Evolutionary conservation across 2,113 vertebrate genomes (phyloP).

Genomic region (Pardalotus punctatus): DNA sequence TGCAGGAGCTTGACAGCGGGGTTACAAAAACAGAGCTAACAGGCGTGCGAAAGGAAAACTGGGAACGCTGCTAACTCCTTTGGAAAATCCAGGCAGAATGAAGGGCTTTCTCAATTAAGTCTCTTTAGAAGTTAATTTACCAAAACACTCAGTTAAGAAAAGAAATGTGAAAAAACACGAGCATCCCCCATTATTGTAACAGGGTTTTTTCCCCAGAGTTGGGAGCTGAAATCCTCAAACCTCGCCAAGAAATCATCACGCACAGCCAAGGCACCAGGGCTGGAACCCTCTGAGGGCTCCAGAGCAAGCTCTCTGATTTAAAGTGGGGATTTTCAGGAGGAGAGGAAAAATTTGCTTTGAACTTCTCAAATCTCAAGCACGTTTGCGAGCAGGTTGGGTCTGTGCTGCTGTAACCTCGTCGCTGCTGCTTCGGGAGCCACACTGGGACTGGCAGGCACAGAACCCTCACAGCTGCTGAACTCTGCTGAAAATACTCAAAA

Average conservation of each 20-base stretch:
- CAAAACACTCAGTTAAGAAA: neutral
- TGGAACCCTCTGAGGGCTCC: neutral
- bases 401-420: neutral
- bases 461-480: accelerated
- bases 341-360: neutral
- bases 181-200: neutral
- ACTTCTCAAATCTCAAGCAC: neutral
- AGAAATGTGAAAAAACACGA: neutral
- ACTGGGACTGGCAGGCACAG: neutral
- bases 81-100: neutral
- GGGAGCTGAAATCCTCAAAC: neutral
- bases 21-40: slow-evolving; percentile 25
- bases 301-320: neutral
- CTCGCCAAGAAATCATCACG: neutral
- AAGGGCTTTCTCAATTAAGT: neutral
- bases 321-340: neutral
- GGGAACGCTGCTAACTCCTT: neutral
- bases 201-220: neutral
- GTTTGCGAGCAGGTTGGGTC: neutral
- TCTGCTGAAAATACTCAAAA: neutral
- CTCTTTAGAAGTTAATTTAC: neutral
- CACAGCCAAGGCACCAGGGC: neutral
- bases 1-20: neutral
- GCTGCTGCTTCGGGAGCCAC: neutral
- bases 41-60: neutral